Evolutionary conservation across 2,113 vertebrate genomes (phyloP).

Genomic region (Eclectus roratus): DNA sequence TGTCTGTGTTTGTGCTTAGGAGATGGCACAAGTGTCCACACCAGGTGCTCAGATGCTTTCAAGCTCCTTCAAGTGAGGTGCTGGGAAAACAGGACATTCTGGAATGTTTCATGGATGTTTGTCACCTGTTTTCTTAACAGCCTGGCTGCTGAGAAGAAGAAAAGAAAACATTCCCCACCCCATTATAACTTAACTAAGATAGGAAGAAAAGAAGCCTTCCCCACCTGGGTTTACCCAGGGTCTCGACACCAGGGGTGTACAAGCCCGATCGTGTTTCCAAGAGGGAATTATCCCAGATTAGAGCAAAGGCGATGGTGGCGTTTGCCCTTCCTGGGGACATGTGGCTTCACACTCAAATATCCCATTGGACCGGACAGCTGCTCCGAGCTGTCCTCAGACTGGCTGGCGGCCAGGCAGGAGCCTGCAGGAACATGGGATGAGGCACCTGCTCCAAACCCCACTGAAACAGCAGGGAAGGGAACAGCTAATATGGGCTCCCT

Average conservation of each 20-base stretch:
- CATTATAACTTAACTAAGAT: neutral
- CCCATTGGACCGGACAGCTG: conserved; percentile 62
- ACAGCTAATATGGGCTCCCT: neutral
- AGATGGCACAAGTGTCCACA: neutral
- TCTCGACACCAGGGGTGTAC: neutral
- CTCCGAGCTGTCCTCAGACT: conserved; percentile 65
- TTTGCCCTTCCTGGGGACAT: conserved; percentile 65
- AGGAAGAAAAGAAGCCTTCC: neutral
- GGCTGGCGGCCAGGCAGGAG: conserved; percentile 73
- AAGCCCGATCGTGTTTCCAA: conserved; percentile 37
- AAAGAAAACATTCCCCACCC: neutral
- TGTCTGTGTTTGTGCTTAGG: neutral
- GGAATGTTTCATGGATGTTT: neutral
- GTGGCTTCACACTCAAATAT: conserved; percentile 35
- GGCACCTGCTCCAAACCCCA: conserved; percentile 57
- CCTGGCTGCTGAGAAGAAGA: neutral
- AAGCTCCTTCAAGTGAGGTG: neutral
- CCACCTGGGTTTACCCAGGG: neutral
- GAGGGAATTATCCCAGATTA: conserved; percentile 58
- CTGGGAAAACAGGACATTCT: neutral
- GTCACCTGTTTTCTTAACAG: neutral
- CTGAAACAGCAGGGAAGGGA: neutral
- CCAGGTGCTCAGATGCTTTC: neutral
- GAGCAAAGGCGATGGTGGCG: neutral
- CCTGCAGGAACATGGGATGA: neutral